Evolutionary conservation across 2,113 vertebrate genomes (phyloP).

Genomic region (Budorcas taxicolor): DNA sequence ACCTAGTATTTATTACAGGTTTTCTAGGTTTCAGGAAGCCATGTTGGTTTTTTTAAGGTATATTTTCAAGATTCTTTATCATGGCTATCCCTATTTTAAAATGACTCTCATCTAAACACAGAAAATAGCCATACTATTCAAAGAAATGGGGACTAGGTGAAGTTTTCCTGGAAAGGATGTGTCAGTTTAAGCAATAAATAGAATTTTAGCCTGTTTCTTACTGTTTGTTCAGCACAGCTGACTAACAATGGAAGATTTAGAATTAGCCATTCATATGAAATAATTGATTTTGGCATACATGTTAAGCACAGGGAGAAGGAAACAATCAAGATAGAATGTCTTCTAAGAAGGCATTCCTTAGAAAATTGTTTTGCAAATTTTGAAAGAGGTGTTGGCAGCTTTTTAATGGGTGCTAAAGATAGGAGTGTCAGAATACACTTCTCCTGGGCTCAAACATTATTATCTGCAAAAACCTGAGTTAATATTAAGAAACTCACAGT

Average conservation of each 20-base stretch:
- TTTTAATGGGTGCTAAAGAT: not conserved
- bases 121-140: not conserved
- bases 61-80: not conserved
- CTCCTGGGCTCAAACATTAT: not conserved
- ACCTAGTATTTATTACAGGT: not conserved
- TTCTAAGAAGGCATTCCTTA: not conserved
- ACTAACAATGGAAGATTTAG: not conserved
- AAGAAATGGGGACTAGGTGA: not conserved
- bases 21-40: not conserved
- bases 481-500: not conserved
- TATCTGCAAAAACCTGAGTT: not conserved
- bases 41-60: not conserved
- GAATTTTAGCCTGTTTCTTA: not conserved
- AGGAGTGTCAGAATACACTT: not conserved
- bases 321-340: not conserved
- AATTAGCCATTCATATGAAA: not conserved
- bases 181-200: not conserved
- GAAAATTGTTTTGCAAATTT: not conserved
- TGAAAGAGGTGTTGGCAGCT: not conserved
- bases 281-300: not conserved
- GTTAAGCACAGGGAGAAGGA: not conserved
- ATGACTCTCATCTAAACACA: not conserved
- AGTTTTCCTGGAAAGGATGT: not conserved
- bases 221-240: not conserved
- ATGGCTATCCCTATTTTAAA: not conserved